Evolutionary conservation across 2,797 vertebrate species (phyloP), one percentile per base, ranked within the genome.

Genomic region (Podargus strigoides): DNA sequence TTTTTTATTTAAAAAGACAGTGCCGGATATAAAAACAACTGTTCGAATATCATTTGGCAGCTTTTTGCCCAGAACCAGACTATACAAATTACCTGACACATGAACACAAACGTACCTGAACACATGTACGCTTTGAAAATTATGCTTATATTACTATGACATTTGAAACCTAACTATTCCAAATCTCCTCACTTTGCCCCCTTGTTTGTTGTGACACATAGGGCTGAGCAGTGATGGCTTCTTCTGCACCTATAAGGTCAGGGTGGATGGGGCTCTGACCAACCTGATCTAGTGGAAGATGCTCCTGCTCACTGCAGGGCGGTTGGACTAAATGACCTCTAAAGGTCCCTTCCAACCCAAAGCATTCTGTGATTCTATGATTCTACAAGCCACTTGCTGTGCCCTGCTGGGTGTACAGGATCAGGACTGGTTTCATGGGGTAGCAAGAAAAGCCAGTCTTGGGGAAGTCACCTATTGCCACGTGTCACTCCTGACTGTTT

Each of bases 1-100:
- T 68, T 95, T 87, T 89, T 85, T 21, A 72, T 87, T 89, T 89
- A 44, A 87, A 93, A 89, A 60, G 53, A 92, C 76, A 87, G 69
- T 30, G 20, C 9, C 26, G 44, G 73, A 81, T 66, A 53, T 23
- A 76, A 84, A 89, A 78, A 7, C n/a, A 73, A 64, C 12, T 15
- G 3, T 36, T 86, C 16, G 41, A 67, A 13, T 59, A 84, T 14
- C 1, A 26, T 26, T 52, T 72, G 63, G 20, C 16, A 67, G 76
- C n/a, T 46, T 76, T 80, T 80, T 83, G 44, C 41, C 50, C 37
- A 42, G 49, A 77, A 64, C 5, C 7, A 22, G 13, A 52, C 14
- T 28, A 28, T 5, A 58, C 1, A 20, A 68, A 72, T 26, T 49
- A 44, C 7, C 16, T 4, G 15, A 73, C 27, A 34, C 26, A 11